Percentiles rank a stretch among this genome's conserved stretches.
Conservation (phyloP, 2,888 invertebrate species). For the Leptinotarsa tumamoca region DNA sequence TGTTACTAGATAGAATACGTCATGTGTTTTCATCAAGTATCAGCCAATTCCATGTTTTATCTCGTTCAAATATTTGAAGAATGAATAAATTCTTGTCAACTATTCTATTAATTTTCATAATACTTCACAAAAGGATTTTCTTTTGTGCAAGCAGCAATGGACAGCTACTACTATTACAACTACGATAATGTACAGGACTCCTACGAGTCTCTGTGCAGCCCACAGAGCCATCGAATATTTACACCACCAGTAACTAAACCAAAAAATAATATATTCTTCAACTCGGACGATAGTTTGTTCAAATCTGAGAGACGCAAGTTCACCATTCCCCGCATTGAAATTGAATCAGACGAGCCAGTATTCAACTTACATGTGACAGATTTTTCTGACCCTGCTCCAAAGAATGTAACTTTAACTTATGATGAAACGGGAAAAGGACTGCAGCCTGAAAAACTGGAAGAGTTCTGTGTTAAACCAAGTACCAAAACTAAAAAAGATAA, state of each 20-base stretch:
- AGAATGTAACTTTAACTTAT: slow-evolving; percentile 66
- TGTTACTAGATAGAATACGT: too few species aligned
- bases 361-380: slow-evolving; percentile 65
- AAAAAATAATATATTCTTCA: slow-evolving; percentile 64
- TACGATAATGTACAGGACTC: slow-evolving; percentile 54
- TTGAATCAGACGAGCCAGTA: slow-evolving; percentile 60
- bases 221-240: slow-evolving; percentile 56
- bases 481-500: slow-evolving; percentile 54
- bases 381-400: slow-evolving; percentile 64
- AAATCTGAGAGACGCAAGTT: slow-evolving; percentile 61
- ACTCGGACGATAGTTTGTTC: slow-evolving; percentile 65
- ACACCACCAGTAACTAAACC: slow-evolving; percentile 63
- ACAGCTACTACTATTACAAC: slow-evolving; percentile 56
- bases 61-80: too few species aligned
- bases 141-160: slow-evolving; percentile 64
- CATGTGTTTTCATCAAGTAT: too few species aligned
- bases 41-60: too few species aligned
- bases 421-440: slow-evolving; percentile 59
- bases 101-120: not conserved
- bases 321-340: slow-evolving; percentile 63
- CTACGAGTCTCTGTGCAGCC: slow-evolving; percentile 61
- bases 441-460: slow-evolving; percentile 55
- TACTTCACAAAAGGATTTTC: slow-evolving; percentile 39
- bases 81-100: not conserved
- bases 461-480: slow-evolving; percentile 46